These are phyloP conservation scores for Synanthedon tipuliformis DNA, from an alignment of 2,888 invertebrate genomes.

Conservation along the genomic window DNA sequence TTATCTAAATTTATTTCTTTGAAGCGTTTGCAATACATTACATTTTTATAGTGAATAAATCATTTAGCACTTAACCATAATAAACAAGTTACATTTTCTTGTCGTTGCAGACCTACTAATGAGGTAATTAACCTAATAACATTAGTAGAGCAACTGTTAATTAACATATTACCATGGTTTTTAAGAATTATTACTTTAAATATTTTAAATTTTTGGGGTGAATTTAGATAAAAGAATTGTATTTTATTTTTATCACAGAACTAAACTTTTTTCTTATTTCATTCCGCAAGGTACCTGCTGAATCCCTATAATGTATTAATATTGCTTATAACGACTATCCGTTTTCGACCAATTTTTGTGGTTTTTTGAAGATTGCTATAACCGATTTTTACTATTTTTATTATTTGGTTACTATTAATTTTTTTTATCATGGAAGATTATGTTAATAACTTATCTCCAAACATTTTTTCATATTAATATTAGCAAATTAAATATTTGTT, in stretches of 20 bases:
- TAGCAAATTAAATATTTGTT: neutral
- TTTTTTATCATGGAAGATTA: neutral
- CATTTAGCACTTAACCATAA: too few relatives aligned
- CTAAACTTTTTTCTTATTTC: neutral
- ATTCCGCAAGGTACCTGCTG: too few relatives aligned
- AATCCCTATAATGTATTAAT: too few relatives aligned
- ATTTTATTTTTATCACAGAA: neutral
- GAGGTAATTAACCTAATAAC: constrained; percentile 11
- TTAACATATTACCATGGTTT: constrained; percentile 16
- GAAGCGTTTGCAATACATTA: too few relatives aligned
- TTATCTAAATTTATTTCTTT: too few relatives aligned
- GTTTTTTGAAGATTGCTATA: too few relatives aligned
- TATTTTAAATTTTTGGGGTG: neutral
- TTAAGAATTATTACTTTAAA: constrained; percentile 7
- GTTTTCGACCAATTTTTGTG: too few relatives aligned
- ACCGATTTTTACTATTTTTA: neutral
- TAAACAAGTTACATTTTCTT: too few relatives aligned
- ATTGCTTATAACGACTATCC: too few relatives aligned
- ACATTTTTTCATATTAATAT: neutral
- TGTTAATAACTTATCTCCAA: neutral
- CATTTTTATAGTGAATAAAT: too few relatives aligned
- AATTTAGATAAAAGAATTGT: neutral
- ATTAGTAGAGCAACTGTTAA: constrained; percentile 12
- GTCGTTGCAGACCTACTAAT: neutral
- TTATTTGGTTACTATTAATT: neutral